phyloP scores from a whole-genome alignment of 2,797 vertebrate genomes.

The Loris lydekkerianus region DNA sequence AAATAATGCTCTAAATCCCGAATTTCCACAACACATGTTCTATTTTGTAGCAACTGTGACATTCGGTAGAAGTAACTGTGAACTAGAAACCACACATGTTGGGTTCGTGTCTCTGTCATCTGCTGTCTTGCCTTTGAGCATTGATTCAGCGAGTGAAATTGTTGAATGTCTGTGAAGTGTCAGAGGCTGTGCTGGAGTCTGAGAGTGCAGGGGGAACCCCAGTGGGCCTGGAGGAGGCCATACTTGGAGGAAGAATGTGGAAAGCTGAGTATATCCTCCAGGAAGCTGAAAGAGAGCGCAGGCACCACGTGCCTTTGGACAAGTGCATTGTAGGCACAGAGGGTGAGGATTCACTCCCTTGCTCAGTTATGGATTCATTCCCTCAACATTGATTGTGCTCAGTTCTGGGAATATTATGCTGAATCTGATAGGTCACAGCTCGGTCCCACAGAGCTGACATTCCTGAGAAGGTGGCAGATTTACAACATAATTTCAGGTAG shows the following conservation, averaged over 20 bases:
- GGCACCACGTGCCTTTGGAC: background rate
- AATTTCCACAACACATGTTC: background rate
- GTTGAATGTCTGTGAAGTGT: background rate
- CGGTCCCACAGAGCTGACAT: background rate
- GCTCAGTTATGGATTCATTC: background rate
- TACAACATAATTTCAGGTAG: background rate
- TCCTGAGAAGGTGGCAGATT: background rate
- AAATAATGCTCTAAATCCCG: background rate
- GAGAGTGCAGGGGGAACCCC: background rate
- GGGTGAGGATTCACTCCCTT: background rate
- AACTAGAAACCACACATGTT: background rate
- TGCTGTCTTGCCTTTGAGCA: background rate
- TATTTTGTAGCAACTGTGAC: background rate
- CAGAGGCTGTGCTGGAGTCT: background rate
- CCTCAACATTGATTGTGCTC: background rate
- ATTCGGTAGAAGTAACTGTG: background rate
- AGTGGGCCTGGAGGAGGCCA: accelerated
- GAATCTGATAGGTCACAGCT: background rate
- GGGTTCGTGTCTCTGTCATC: background rate
- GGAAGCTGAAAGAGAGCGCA: background rate
- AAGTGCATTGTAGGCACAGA: background rate
- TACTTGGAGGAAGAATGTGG: background rate
- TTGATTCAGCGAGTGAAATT: background rate
- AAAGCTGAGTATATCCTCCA: background rate
- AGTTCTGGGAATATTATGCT: background rate